phyloP scores from a whole-genome alignment of 2,888 invertebrate species.

The Schrankia costaestrigalis region DNA sequence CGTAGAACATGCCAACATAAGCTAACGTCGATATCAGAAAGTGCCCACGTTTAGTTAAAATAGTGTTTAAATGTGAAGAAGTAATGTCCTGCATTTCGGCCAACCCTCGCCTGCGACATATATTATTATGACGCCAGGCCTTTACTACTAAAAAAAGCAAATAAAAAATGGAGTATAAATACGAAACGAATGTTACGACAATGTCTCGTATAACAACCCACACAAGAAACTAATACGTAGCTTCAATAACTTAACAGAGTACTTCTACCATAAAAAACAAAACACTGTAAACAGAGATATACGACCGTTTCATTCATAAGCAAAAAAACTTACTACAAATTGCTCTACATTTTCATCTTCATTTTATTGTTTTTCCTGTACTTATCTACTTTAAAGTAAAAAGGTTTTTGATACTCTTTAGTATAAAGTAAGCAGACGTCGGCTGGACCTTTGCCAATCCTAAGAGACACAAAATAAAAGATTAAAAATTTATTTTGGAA shows the following conservation, averaged over 20 bases:
- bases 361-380: conserved; percentile 2
- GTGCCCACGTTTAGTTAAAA: too few relatives aligned
- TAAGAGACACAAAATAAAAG: conserved; percentile 8
- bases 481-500: not conserved
- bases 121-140: too few relatives aligned
- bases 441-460: conserved; percentile 17
- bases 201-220: not conserved
- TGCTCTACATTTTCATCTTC: not conserved
- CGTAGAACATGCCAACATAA: too few relatives aligned
- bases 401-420: conserved; percentile 13
- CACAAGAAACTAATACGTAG: too few relatives aligned
- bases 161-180: too few relatives aligned
- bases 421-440: conserved; percentile 11
- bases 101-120: too few relatives aligned
- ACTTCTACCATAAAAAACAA: not conserved
- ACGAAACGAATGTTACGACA: too few relatives aligned
- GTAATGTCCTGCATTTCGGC: too few relatives aligned
- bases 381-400: conserved; percentile 8
- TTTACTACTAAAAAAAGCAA: too few relatives aligned
- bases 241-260: not conserved
- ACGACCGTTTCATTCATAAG: not conserved
- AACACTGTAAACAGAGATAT: not conserved
- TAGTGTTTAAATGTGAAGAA: too few relatives aligned
- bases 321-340: not conserved
- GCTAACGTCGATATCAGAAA: too few relatives aligned